phyloP scores from a whole-genome alignment of 2,888 invertebrate genomes.

The Ecliptopera silaceata region DNA sequence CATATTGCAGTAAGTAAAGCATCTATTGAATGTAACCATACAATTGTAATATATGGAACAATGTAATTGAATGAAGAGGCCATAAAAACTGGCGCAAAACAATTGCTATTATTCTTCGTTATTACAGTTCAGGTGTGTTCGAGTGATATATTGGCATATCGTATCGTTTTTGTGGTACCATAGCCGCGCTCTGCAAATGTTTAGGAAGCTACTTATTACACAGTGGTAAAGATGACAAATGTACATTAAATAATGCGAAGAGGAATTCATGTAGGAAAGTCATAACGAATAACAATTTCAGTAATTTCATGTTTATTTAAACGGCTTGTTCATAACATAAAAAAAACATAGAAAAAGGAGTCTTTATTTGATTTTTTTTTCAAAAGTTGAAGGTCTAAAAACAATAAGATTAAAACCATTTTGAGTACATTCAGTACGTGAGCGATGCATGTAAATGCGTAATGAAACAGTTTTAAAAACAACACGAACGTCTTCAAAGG shows the following conservation, averaged over 20 bases:
- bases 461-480: conserved; percentile 32
- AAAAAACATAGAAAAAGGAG: too few relatives aligned
- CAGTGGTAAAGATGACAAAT: conserved; percentile 18
- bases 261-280: not conserved
- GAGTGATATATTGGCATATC: conserved; percentile 71
- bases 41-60: conserved; percentile 37
- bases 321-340: not conserved
- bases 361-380: too few relatives aligned
- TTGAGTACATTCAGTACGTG: conserved; percentile 1
- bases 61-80: conserved; percentile 67
- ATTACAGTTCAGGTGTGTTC: conserved; percentile 77
- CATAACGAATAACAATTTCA: not conserved
- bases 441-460: conserved; percentile 14
- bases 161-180: conserved; percentile 63
- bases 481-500: conserved; percentile 27
- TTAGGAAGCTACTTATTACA: conserved; percentile 51
- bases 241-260: conserved; percentile 1
- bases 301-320: not conserved
- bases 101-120: conserved; percentile 76
- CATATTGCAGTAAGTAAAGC: conserved; percentile 30
- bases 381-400: not conserved
- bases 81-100: conserved; percentile 73
- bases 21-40: conserved; percentile 30
- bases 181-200: conserved; percentile 46
- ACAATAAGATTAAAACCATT: conserved; percentile 16